Evolutionary conservation across 2,113 vertebrate species (phyloP).

Genomic region (Mesitornis unicolor): DNA sequence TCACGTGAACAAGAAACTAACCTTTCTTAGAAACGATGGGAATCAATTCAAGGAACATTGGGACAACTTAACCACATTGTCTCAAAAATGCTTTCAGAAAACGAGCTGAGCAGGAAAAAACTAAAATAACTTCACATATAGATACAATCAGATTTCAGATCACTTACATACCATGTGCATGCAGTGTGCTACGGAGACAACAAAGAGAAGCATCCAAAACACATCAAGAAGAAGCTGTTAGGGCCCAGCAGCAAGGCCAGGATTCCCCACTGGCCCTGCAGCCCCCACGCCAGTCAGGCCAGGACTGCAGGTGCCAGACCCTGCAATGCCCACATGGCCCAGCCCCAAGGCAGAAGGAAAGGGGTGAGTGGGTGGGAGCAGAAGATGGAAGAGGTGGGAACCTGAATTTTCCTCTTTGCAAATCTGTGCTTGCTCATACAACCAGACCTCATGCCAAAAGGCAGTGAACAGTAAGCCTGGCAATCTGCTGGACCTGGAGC

Average conservation of each 20-base stretch:
- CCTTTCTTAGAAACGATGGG: background rate
- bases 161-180: background rate
- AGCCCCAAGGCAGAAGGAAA: background rate
- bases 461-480: background rate
- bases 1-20: background rate
- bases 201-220: background rate
- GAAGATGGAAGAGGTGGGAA: background rate
- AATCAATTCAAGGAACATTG: background rate
- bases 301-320: background rate
- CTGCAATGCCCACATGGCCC: fast-evolving
- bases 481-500: background rate
- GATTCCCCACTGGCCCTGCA: background rate
- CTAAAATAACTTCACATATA: background rate
- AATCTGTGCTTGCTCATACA: background rate
- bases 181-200: background rate
- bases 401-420: background rate
- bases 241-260: background rate
- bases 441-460: background rate
- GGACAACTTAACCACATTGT: background rate
- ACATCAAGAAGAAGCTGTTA: background rate
- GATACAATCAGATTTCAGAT: background rate
- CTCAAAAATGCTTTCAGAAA: background rate
- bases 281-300: background rate
- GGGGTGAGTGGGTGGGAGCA: fast-evolving
- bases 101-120: background rate